Evolutionary conservation across 2,888 invertebrate genomes (phyloP), one percentile per base, ranked within the genome.

Genomic region (Anagyrus pseudococci): DNA sequence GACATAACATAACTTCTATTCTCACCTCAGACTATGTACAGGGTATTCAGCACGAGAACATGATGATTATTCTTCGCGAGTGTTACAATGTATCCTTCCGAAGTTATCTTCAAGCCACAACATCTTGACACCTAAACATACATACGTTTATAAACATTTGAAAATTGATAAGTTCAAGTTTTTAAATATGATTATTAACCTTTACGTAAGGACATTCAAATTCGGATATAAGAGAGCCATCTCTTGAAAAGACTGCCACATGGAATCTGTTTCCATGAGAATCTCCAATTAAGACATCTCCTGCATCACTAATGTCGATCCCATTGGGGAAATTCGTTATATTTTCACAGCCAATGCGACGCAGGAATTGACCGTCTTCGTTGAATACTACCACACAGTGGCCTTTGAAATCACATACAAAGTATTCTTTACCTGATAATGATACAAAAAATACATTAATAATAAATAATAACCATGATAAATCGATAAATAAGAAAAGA

Each of bases 11-110:
- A 60, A 55, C 52, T 46, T 72, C 73, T 75, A 72, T 70, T 72
- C 72, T 83, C 83, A 82, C 87, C 89, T 90, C 91, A 93, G 85
- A 92, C 89, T 86, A 94, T 93, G 86, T 94, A 94, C 80, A 94
- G 88, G 75, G 94, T 94, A 86, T 94, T 93, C 83, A 97, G 88
- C 82, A 98, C 94, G 83, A 98, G 89, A 78, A 98, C 97, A 84
- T 97, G 96, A 84, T 98, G 97, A 85, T 98, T 98, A 86, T 97
- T 98, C 86, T 98, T 98, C 81, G 97, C 97, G 84, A 98, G 85
- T 70, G 97, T 95, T 73, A 95, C 94, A 75, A 97, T 93, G 83
- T 94, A 96, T 72, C 97, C 97, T 83, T 97, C 96, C 20, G 94
- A 93, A 62, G 97, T 97, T 77, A 98, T 96, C 85, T 97, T 97